Evolutionary conservation across 2,888 invertebrate genomes (phyloP), one percentile per base, ranked within the genome.

Genomic region (Agrochola macilenta): DNA sequence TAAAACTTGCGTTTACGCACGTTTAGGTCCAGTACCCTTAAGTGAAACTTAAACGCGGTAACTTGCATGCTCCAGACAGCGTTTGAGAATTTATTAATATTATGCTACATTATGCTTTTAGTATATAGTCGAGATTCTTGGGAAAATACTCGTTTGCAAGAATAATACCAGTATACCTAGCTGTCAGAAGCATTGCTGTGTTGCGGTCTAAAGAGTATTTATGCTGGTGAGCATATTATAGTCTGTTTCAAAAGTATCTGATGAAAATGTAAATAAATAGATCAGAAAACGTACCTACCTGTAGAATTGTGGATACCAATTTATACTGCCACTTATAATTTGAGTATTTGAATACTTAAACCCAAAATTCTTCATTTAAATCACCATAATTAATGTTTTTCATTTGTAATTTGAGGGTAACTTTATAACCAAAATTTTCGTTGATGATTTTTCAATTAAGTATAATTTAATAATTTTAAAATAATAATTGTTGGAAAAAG

Each of bases 81-180:
- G 2, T 66, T n/a, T 61, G 43, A 69, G 23, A 12, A 35, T 78
- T 69, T 60, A 61, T 78, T 17, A 70, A 63, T 39, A 52, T 23
- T 69, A 8, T 30, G n/a, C 46, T 54, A 52, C 26, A 0, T 26
- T 30, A 58, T 76, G 54, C 57, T 76, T 65, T 58, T 49, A 39
- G 46, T 30, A 64, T 23, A 11, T 35, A 70, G 70, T 46, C 35
- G 3, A 52, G 14, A 66, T 52, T 68, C 26, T 68, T n/a, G 49
- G 14, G 49, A 20, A 49, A 71, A 49, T 12, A 30, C 20, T 66
- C 66, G n/a, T 65, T 71, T 46, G n/a, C 30, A 7, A 17, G 23
- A 23, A 17, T 39, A 26, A 39, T 26, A 54, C 9, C 3, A 30
- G 14, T 26, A 70, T n/a, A 49, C 2, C 14, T 64, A 39, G n/a